Conservation (phyloP, 2,888 invertebrate genomes). For the Coenonympha arcania region DNA sequence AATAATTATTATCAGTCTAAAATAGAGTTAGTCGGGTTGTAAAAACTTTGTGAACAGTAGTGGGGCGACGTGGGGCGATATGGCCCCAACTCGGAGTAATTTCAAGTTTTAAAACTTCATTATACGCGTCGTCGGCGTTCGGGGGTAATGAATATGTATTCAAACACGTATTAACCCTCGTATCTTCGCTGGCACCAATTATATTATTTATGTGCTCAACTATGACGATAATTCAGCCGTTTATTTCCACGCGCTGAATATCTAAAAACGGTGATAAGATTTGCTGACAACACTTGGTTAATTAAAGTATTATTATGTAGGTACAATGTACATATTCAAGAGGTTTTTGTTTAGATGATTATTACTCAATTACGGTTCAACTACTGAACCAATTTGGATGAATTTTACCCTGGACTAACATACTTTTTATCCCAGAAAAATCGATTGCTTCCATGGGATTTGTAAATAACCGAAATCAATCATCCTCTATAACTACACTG, state of each 20-base stretch:
- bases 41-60: background rate
- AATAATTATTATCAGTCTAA: background rate
- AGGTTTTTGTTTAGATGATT: no score
- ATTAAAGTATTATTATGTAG: no score
- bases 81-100: slow-evolving; percentile 39
- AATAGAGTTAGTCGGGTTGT: background rate
- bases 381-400: no score
- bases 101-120: slow-evolving; percentile 67
- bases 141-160: slow-evolving; percentile 42
- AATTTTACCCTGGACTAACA: no score
- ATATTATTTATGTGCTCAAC: background rate
- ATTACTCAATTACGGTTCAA: no score
- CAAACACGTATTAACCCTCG: background rate
- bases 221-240: background rate
- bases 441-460: no score
- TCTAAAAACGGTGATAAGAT: no score
- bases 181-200: background rate
- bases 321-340: no score
- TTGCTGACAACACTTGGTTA: no score
- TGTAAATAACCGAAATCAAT: no score
- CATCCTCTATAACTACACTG: no score
- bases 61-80: background rate
- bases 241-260: background rate
- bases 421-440: no score
- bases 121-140: slow-evolving; percentile 60